Evolutionary conservation across 1,140 invertebrate genomes (phyloP).

Genomic region (Leptinotarsa texana): DNA sequence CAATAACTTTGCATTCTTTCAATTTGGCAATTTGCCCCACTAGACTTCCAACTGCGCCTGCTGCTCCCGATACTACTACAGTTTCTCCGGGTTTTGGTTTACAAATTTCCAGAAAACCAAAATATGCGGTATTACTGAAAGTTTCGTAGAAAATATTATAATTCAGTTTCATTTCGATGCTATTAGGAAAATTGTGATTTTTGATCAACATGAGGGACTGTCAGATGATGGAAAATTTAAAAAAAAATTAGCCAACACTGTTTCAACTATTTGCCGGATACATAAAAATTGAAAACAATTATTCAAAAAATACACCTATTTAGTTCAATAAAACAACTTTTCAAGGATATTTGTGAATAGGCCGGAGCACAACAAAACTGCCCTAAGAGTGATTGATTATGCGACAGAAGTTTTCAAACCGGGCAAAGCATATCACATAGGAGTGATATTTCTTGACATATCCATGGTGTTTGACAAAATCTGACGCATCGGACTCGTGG

Average conservation of each 20-base stretch:
- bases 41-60: constrained; percentile 71
- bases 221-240: too few species aligned
- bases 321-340: too few species aligned
- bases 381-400: too few species aligned
- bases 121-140: constrained; percentile 65
- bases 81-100: constrained; percentile 69
- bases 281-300: neutral
- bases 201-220: neutral
- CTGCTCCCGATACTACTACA: constrained; percentile 70
- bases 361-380: too few species aligned
- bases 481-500: too few species aligned
- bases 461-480: too few species aligned
- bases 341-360: too few species aligned
- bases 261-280: neutral
- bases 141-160: neutral
- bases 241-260: too few species aligned
- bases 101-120: constrained; percentile 71
- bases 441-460: too few species aligned
- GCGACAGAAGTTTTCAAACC: too few species aligned
- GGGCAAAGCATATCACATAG: too few species aligned
- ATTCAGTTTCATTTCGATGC: neutral
- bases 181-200: neutral
- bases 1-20: constrained; percentile 69
- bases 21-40: constrained; percentile 77
- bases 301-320: neutral